phyloP scores from a whole-genome alignment of 2,113 vertebrate species.

The Chloropsis hardwickii region DNA sequence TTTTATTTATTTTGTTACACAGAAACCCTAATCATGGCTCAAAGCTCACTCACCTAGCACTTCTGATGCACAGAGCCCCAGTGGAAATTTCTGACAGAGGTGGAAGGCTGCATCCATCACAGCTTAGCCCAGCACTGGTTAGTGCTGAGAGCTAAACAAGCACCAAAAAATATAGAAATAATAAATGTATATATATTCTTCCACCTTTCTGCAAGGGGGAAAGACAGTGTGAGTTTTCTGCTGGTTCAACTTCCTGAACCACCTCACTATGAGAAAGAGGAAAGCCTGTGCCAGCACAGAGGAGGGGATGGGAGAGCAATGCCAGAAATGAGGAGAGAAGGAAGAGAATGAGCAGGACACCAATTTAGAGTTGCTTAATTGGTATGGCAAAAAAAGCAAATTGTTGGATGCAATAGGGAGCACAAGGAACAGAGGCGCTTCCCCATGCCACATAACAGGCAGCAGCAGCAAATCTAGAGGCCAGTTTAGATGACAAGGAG shows the following conservation, averaged over 20 bases:
- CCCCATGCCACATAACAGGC: neutral
- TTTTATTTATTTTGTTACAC: neutral
- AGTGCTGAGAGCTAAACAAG: neutral
- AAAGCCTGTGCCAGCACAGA: neutral
- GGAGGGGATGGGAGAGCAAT: neutral
- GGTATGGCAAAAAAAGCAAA: neutral
- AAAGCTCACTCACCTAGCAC: neutral
- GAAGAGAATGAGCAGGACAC: neutral
- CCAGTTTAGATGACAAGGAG: neutral
- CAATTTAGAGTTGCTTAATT: neutral
- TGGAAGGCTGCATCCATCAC: neutral
- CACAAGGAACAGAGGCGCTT: neutral
- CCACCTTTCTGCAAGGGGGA: neutral
- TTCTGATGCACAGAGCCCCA: neutral
- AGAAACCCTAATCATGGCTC: neutral
- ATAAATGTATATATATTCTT: neutral
- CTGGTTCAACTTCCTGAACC: neutral
- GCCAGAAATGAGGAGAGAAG: neutral
- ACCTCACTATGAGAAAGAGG: neutral
- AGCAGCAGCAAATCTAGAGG: neutral
- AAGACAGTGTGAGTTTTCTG: neutral
- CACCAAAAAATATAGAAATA: neutral
- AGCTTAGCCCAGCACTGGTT: neutral
- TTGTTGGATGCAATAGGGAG: neutral
- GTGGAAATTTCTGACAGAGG: neutral